phyloP scores from a whole-genome alignment of 2,113 vertebrate species.

The Mus spicilegus region DNA sequence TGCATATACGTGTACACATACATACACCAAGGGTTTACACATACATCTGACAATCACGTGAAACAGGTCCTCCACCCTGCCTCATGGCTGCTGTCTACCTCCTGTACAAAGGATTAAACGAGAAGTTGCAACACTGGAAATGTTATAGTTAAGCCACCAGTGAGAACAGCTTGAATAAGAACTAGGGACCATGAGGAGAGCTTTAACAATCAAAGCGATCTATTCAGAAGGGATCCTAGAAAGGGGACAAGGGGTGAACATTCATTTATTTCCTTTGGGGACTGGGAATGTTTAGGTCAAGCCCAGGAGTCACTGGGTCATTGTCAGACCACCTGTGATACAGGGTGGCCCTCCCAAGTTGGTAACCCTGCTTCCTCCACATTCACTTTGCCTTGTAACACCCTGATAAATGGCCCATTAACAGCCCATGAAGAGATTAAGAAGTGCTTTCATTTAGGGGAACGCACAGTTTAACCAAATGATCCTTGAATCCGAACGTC shows the following conservation, averaged over 20 bases:
- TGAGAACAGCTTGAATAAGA: not conserved
- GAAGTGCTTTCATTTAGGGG: slow-evolving; percentile 67
- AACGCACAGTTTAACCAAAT: slow-evolving; percentile 66
- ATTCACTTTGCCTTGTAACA: slow-evolving; percentile 52
- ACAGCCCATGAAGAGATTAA: slow-evolving; percentile 71
- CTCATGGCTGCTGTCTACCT: not conserved
- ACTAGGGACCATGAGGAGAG: not conserved
- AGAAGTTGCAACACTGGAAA: slow-evolving; percentile 9
- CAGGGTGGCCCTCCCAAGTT: not conserved
- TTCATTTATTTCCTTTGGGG: slow-evolving; percentile 34
- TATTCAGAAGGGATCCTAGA: not conserved
- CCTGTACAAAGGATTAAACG: not conserved
- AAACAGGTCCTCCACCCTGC: not conserved
- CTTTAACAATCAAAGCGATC: not conserved
- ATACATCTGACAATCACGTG: not conserved
- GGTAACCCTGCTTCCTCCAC: not conserved
- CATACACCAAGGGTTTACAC: not conserved
- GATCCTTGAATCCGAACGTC: slow-evolving; percentile 42
- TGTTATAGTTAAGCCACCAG: not conserved
- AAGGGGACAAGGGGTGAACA: not conserved
- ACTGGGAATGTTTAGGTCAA: not conserved
- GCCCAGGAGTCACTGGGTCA: not conserved
- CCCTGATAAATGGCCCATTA: slow-evolving; percentile 69
- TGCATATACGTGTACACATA: not conserved
- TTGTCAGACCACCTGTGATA: not conserved